A percentile compares a stretch with the other conserved stretches of the same genome.
Evolutionary conservation across 2,888 invertebrate genomes (phyloP).

Genomic region (Acleris sparsana): DNA sequence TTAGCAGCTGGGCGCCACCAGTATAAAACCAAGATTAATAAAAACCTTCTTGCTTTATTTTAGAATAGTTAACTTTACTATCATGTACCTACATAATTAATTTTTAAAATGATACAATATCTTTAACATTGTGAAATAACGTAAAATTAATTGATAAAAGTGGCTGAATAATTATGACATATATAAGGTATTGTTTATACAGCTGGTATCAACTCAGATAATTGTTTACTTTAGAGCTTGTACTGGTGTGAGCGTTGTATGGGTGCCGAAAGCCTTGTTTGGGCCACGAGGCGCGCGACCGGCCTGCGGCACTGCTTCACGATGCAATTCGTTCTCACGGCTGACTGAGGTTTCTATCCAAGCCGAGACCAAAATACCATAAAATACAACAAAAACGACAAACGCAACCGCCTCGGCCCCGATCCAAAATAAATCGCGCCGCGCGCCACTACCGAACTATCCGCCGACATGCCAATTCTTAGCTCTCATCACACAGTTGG

Average conservation of each 20-base stretch:
- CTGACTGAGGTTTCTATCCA: conserved; percentile 26
- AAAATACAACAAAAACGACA: conserved; percentile 55
- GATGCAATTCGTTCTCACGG: neutral
- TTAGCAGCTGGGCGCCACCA: too few relatives aligned
- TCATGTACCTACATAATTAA: neutral
- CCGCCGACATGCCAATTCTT: conserved; percentile 30
- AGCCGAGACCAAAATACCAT: conserved; percentile 51
- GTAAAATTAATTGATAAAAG: neutral
- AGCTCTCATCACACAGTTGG: neutral
- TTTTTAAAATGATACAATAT: neutral
- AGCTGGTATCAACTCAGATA: conserved; percentile 1
- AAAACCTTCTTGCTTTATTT: neutral
- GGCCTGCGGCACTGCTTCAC: neutral
- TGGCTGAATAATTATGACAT: conserved; percentile 6
- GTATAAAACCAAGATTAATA: too few relatives aligned
- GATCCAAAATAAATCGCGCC: conserved; percentile 65
- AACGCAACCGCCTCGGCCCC: conserved; percentile 57
- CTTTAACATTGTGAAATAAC: neutral
- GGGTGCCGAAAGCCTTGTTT: neutral
- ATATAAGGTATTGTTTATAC: conserved; percentile 15
- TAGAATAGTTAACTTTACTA: too few relatives aligned
- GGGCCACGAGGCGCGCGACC: neutral
- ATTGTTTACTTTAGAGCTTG: neutral
- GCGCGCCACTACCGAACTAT: conserved; percentile 28
- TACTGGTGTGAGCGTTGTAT: neutral